Base-by-base conservation (phyloP, 2,888 invertebrate species). In the Thyatira batis region DNA sequence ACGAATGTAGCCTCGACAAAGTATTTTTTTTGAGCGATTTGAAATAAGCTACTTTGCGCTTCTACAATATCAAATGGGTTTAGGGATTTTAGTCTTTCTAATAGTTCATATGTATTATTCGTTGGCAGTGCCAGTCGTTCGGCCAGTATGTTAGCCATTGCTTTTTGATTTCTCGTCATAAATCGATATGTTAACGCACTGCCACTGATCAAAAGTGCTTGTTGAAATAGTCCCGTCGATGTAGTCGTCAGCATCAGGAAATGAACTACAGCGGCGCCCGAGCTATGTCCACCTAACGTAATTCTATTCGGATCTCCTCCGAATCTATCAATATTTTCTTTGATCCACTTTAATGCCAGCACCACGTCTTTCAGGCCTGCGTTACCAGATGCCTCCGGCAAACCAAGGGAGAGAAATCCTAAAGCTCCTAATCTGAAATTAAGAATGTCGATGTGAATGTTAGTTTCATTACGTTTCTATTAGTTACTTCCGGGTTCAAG, bases 351-450 rank as follows among this genome's bases (percentile, higher is more conserved):
- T 17, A 82, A 54, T 0, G 78, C 73, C 39, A 76, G 55, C 23
- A 78, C 53, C 9, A 76, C 60, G 51, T 84, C 83, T 64, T 82
- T 84, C 11, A 84, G 45, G 0, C 76, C 83, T 17, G 75, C 73
- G 54, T 84, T 84, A 17, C 83, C 84, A 0, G 78, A 59, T 5
- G 71, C 75, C 9, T 72, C 67, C 13, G 67, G 50, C 11, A 63
- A 74, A 21, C 71, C 67, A 9, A 81, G 69, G 8, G 78, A 77
- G 8, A 84, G 58, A 60, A 78, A 82, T 45, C 84, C 85, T 17
- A 85, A 61, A 8, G 80, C 77, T 10, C 84, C 82, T 8, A 86
- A 61, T 59, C 87, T 72, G 55, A 52, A 71, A 65, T 25, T 45
- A 20, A 46, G 52, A 20, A 52, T 11, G 49, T 27, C 13, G 10